Percentiles rank a stretch among this genome's conserved stretches.
These are phyloP conservation scores for Chauna torquata DNA, from an alignment of 2,113 vertebrate species.

Conservation along the genomic window DNA sequence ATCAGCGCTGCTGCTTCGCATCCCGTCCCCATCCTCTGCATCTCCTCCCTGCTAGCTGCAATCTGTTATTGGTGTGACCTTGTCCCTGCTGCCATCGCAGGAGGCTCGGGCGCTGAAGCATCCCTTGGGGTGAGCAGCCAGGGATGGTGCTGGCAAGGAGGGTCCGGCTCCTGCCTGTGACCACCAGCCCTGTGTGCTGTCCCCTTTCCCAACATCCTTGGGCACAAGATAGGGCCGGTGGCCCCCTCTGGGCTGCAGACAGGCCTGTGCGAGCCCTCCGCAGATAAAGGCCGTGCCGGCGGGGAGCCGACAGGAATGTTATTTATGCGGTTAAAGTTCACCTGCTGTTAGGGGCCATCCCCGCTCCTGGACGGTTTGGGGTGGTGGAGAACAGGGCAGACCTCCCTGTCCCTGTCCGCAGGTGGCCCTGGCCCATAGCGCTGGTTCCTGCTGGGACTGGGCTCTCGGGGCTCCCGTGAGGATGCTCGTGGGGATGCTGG, in stretches of 20 bases:
- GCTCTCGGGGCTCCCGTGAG: neutral
- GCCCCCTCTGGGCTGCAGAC: neutral
- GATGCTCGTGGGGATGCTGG: neutral
- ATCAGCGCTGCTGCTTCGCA: neutral
- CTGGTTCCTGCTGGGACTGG: neutral
- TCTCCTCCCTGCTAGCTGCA: neutral
- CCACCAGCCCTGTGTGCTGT: rapidly evolving
- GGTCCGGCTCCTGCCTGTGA: rapidly evolving
- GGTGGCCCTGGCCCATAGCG: rapidly evolving
- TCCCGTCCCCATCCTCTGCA: neutral
- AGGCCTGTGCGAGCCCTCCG: neutral
- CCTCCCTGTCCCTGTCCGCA: neutral
- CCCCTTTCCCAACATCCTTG: neutral
- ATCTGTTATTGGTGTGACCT: neutral
- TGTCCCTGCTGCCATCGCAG: neutral
- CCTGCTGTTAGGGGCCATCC: neutral
- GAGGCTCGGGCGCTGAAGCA: neutral
- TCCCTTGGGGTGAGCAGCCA: neutral
- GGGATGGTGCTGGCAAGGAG: neutral
- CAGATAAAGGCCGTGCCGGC: neutral
- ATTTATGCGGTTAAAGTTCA: neutral
- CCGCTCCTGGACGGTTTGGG: rapidly evolving
- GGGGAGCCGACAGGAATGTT: neutral
- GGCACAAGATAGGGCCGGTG: neutral
- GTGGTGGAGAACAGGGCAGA: neutral